Evolutionary conservation across 2,888 invertebrate genomes (phyloP).

Genomic region (Caenorhabditis becei): DNA sequence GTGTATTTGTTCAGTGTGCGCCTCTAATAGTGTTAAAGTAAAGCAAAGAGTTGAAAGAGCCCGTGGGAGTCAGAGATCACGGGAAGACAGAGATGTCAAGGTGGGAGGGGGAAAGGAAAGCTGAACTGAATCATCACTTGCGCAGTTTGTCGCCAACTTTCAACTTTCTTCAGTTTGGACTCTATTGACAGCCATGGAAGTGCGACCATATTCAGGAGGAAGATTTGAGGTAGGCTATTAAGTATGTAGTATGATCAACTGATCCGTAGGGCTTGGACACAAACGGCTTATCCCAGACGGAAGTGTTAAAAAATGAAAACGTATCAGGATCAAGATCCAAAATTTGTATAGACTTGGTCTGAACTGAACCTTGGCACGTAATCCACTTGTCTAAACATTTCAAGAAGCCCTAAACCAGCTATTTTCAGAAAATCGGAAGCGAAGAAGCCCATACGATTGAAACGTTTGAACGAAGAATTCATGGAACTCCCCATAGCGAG

Average conservation of each 20-base stretch:
- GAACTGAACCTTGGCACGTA: neutral
- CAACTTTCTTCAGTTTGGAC: slow-evolving; percentile 15
- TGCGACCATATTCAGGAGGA: slow-evolving; percentile 71
- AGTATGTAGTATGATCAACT: too few species aligned
- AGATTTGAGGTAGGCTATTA: slow-evolving; percentile 70
- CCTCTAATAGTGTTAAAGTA: slow-evolving; percentile 54
- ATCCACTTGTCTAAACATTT: neutral
- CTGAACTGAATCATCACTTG: slow-evolving; percentile 52
- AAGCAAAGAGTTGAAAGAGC: slow-evolving; percentile 56
- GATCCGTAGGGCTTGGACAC: too few species aligned
- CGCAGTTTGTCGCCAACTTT: slow-evolving; percentile 34
- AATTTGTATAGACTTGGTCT: neutral
- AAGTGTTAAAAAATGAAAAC: neutral
- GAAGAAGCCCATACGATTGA: slow-evolving; percentile 79
- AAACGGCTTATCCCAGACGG: neutral
- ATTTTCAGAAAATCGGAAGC: slow-evolving; percentile 76
- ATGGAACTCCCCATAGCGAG: slow-evolving; percentile 75
- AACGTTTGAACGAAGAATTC: slow-evolving; percentile 75
- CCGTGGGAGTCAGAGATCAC: slow-evolving; percentile 17
- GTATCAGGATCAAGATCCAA: neutral
- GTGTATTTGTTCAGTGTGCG: slow-evolving; percentile 50
- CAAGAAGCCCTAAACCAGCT: neutral
- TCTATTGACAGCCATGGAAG: slow-evolving; percentile 57
- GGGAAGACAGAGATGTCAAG: slow-evolving; percentile 38
- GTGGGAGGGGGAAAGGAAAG: slow-evolving; percentile 28